Conservation (phyloP, 2,797 vertebrate species). For the Rhinogobio ventralis region DNA sequence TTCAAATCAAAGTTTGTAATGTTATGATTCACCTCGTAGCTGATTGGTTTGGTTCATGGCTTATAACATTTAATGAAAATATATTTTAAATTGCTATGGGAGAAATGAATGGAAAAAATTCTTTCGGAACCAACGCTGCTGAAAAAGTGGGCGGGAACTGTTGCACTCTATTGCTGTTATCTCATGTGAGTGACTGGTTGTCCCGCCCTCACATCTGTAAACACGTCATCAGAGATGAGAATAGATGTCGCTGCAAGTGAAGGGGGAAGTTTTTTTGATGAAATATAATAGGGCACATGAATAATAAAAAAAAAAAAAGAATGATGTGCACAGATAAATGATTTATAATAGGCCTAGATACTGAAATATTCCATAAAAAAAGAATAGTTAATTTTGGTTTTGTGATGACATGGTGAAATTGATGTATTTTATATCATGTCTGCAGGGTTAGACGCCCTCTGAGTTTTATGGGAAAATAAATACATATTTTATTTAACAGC, state of each 20-base stretch:
- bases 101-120: no score
- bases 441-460: background rate
- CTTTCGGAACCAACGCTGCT: background rate
- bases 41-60: background rate
- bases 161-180: background rate
- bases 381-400: background rate
- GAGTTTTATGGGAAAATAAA: background rate
- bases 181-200: background rate
- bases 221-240: background rate
- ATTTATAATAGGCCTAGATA: background rate
- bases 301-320: background rate
- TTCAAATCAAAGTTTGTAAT: background rate
- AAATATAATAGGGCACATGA: background rate
- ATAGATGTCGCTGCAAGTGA: background rate
- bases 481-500: background rate
- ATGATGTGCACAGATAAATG: background rate
- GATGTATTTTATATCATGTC: background rate
- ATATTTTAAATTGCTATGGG: background rate
- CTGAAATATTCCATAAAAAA: background rate
- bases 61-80: background rate
- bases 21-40: background rate
- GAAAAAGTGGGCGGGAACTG: background rate
- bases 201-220: background rate
- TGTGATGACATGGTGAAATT: background rate
- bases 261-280: background rate